Percentiles rank a stretch among this genome's conserved stretches.
Evolutionary conservation across 2,113 vertebrate species (phyloP).

Genomic region (Calidris pugnax): DNA sequence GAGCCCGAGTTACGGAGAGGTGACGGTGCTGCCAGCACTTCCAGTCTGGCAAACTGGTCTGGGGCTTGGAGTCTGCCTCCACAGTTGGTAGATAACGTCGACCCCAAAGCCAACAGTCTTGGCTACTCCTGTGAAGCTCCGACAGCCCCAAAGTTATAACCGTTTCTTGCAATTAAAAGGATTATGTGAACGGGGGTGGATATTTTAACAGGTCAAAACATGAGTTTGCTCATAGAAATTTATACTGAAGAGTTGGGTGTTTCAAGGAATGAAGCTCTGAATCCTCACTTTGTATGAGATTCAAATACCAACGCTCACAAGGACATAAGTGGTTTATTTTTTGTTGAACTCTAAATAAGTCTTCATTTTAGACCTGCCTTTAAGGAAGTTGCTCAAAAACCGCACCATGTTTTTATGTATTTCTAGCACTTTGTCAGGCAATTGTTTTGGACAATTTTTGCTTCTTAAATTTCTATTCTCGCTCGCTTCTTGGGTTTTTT

Average conservation of each 20-base stretch:
- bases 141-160: background rate
- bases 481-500: background rate
- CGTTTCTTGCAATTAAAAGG: background rate
- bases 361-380: background rate
- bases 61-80: background rate
- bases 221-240: background rate
- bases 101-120: background rate
- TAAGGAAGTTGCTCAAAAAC: background rate
- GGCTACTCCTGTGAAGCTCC: background rate
- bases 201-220: constrained; percentile 5
- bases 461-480: background rate
- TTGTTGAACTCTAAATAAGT: background rate
- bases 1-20: rapidly evolving
- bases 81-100: rapidly evolving
- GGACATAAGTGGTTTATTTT: background rate
- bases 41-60: background rate
- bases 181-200: rapidly evolving
- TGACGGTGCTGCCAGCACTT: background rate
- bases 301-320: rapidly evolving
- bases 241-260: background rate
- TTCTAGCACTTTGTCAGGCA: background rate
- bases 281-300: background rate
- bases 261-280: background rate
- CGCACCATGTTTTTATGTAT: background rate
- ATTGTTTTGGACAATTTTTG: background rate